A percentile compares a stretch with the other conserved stretches of the same genome.
These are phyloP conservation scores for Acipenser transmontanus DNA, from an alignment of 2,797 vertebrate species.

Conservation along the genomic window DNA sequence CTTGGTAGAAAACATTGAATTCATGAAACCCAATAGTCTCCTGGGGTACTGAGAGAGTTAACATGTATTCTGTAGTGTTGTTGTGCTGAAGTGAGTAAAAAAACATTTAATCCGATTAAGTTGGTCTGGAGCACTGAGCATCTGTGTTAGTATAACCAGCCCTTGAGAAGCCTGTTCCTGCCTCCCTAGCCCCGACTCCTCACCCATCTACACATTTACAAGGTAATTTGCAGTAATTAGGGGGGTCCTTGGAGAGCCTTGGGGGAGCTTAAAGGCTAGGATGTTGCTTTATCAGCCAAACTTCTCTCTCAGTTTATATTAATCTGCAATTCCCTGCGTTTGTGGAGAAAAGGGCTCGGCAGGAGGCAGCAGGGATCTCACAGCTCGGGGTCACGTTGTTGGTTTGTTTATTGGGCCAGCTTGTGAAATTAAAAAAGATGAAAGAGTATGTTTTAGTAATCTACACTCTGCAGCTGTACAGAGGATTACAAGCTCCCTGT, in stretches of 20 bases:
- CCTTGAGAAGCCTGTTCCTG: neutral
- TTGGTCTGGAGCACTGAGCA: neutral
- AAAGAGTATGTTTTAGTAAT: no score
- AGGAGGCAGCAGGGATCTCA: no score
- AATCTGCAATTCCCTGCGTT: neutral
- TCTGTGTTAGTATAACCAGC: neutral
- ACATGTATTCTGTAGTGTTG: conserved; percentile 16
- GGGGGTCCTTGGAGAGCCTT: neutral
- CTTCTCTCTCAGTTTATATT: neutral
- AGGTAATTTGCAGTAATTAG: neutral
- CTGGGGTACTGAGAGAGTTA: conserved; percentile 7
- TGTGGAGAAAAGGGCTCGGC: neutral
- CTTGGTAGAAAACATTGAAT: conserved; percentile 2
- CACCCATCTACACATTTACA: neutral
- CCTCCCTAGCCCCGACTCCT: neutral
- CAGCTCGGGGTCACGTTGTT: neutral
- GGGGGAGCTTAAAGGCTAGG: neutral
- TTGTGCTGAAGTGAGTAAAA: conserved; percentile 7
- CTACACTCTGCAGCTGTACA: no score
- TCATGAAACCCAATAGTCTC: neutral
- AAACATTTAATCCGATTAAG: conserved; percentile 9
- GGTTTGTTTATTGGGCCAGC: neutral
- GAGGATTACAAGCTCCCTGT: no score
- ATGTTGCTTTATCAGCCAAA: neutral
- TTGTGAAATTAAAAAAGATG: neutral